Evolutionary conservation across 2,888 invertebrate genomes (phyloP).

Genomic region (Alitta virens): DNA sequence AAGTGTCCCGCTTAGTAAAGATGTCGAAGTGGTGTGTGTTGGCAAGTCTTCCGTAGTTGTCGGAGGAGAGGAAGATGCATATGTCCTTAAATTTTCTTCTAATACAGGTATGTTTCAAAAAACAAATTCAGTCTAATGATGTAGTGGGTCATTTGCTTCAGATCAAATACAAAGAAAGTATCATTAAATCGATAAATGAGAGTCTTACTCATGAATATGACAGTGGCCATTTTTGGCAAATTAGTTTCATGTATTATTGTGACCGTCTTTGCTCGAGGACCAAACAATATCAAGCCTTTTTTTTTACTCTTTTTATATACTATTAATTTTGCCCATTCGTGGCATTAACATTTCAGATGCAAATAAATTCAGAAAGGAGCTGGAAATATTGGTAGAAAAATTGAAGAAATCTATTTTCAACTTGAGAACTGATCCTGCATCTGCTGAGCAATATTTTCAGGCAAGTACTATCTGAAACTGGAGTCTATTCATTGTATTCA

Average conservation of each 20-base stretch:
- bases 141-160: too few species aligned
- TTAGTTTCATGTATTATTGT: too few species aligned
- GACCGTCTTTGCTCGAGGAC: too few species aligned
- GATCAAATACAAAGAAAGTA: too few species aligned
- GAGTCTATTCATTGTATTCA: neutral
- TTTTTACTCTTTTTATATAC: too few species aligned
- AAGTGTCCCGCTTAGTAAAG: slow-evolving; percentile 8
- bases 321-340: too few species aligned
- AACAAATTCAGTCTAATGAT: too few species aligned
- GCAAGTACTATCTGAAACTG: slow-evolving; percentile 45
- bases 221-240: too few species aligned
- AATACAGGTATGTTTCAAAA: slow-evolving; percentile 34
- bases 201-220: too few species aligned
- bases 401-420: slow-evolving; percentile 75
- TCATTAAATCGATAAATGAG: too few species aligned
- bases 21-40: slow-evolving; percentile 53
- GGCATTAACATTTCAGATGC: too few species aligned
- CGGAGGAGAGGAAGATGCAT: slow-evolving; percentile 71
- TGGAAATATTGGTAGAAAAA: slow-evolving; percentile 65
- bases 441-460: slow-evolving; percentile 96
- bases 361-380: slow-evolving; percentile 72
- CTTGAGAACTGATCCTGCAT: slow-evolving; percentile 94
- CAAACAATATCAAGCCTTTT: too few species aligned
- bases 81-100: slow-evolving; percentile 67
- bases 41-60: slow-evolving; percentile 71